Evolutionary conservation across 2,888 invertebrate genomes (phyloP).

Genomic region (Homarus gammarus): DNA sequence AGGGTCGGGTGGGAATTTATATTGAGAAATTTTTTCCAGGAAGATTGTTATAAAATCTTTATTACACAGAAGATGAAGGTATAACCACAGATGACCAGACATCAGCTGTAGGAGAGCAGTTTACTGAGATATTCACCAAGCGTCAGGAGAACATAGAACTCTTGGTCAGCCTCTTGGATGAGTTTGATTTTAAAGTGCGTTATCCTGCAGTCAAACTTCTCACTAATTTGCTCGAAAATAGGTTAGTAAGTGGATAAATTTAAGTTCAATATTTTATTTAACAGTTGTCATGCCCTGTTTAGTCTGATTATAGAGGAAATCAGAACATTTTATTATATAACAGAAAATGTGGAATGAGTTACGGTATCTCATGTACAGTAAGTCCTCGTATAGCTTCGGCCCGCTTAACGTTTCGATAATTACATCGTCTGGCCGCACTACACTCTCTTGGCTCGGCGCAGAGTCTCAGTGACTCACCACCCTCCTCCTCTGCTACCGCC

Average conservation of each 20-base stretch:
- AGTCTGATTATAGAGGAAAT: neutral
- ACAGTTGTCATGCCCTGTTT: neutral
- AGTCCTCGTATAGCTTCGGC: too few species aligned
- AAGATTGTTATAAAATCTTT: neutral
- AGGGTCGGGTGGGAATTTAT: too few species aligned
- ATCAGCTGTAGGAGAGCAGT: constrained; percentile 88
- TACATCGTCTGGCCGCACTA: too few species aligned
- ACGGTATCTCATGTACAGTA: too few species aligned
- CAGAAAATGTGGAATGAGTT: too few species aligned
- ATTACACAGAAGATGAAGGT: constrained; percentile 71
- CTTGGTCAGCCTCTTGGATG: constrained; percentile 91
- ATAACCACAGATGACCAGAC: constrained; percentile 2
- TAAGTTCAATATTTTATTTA: neutral
- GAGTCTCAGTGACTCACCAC: too few species aligned
- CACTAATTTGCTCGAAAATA: constrained; percentile 90
- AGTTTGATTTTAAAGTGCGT: constrained; percentile 96
- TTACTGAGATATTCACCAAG: constrained; percentile 98
- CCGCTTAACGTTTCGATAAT: too few species aligned
- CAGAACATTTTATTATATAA: too few species aligned
- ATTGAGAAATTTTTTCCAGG: too few species aligned
- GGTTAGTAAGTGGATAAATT: constrained; percentile 78
- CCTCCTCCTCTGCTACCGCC: too few species aligned
- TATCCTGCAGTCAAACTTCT: constrained; percentile 93
- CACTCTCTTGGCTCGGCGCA: too few species aligned
- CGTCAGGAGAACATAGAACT: constrained; percentile 90